phyloP scores from a whole-genome alignment of 2,797 vertebrate genomes.

The Spheniscus humboldti region DNA sequence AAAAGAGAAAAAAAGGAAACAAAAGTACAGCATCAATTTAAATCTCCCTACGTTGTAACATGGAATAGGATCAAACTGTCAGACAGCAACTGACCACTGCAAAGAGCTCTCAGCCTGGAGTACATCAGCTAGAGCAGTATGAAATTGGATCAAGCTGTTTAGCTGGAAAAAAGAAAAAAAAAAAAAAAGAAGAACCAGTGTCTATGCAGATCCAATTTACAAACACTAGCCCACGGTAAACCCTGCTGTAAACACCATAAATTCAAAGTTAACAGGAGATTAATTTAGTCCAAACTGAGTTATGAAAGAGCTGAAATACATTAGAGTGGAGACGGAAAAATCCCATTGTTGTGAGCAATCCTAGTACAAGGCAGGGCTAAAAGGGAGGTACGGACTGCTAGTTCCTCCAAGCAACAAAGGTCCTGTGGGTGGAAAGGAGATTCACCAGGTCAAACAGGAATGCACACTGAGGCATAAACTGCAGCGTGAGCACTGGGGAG shows the following conservation, averaged over 20 bases:
- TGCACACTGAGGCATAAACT: background rate
- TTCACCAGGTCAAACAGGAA: background rate
- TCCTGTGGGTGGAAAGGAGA: background rate
- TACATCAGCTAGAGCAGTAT: background rate
- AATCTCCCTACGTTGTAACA: background rate
- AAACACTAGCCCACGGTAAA: background rate
- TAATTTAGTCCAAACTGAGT: background rate
- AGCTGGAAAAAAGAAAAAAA: background rate
- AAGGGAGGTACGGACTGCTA: background rate
- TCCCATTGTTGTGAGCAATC: background rate
- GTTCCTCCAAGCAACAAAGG: background rate
- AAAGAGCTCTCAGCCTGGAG: background rate
- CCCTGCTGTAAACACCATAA: background rate
- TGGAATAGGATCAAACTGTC: background rate
- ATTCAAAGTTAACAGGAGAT: background rate
- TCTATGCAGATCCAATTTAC: background rate
- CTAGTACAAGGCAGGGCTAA: background rate
- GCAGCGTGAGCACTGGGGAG: accelerated
- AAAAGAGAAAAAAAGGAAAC: background rate
- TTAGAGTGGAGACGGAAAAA: background rate
- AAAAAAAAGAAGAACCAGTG: background rate
- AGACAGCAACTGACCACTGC: background rate
- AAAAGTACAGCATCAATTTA: background rate
- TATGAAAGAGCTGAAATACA: background rate
- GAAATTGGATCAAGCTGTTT: background rate